Conservation (phyloP, 2,797 vertebrate genomes). For the Ceyx erithaca region DNA sequence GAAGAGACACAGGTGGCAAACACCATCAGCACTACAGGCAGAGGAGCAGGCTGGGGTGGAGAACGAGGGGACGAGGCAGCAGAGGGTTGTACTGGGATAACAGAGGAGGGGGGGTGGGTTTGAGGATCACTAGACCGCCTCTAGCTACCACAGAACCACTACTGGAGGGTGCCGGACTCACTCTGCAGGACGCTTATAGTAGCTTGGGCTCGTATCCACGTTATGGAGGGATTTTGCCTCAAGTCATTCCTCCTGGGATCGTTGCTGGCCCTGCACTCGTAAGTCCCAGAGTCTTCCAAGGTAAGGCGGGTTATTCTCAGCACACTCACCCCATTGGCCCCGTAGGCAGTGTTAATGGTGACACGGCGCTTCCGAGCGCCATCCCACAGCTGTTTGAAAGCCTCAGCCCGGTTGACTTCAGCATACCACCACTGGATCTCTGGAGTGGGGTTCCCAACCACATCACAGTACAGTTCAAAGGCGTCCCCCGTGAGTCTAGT, state of each 20-base stretch:
- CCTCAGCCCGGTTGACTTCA: conserved; percentile 96
- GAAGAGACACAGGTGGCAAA: conserved; percentile 66
- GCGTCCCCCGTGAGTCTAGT: conserved; percentile 99
- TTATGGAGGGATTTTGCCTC: conserved; percentile 97
- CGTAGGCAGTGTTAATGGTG: conserved; percentile 95
- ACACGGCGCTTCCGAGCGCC: conserved; percentile 95
- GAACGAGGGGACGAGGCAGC: conserved; percentile 58
- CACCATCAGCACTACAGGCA: conserved; percentile 59
- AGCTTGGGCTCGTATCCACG: conserved; percentile 99
- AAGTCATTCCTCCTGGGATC: conserved; percentile 96
- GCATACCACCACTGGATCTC: conserved; percentile 99
- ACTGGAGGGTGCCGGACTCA: conserved; percentile 89
- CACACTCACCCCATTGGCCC: conserved; percentile 95
- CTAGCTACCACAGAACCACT: conserved; percentile 89
- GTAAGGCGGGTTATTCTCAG: conserved; percentile 94
- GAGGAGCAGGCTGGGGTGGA: conserved; percentile 53
- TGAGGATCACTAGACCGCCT: conserved; percentile 80
- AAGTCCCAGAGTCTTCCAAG: conserved; percentile 98
- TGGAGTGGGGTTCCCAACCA: conserved; percentile 95
- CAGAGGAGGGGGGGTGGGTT: not conserved
- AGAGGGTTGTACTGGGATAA: not conserved
- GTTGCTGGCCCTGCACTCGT: conserved; percentile 99
- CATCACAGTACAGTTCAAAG: conserved; percentile 99
- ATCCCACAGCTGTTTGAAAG: conserved; percentile 99
- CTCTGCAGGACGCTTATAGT: conserved; percentile 98